Evolutionary conservation across 2,888 invertebrate genomes (phyloP).

Genomic region (Pollenia labialis): DNA sequence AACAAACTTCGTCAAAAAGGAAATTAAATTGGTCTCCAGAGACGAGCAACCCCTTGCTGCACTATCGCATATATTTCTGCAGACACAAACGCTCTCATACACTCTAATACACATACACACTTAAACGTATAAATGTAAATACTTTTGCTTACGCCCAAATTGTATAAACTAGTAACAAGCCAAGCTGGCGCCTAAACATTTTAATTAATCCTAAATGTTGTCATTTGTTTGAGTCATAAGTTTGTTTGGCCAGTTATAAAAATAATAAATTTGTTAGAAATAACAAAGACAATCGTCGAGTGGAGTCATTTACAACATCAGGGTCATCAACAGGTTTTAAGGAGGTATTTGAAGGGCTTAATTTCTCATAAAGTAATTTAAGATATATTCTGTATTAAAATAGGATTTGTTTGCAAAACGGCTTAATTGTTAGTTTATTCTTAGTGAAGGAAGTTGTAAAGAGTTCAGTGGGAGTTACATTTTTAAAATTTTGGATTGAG

Average conservation of each 20-base stretch:
- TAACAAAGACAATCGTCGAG: background rate
- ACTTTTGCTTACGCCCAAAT: constrained; percentile 14
- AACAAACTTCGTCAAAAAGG: constrained; percentile 70
- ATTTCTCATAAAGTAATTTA: constrained; percentile 4
- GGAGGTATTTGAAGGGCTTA: background rate
- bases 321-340: constrained; percentile 46
- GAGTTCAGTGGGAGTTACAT: too few species aligned
- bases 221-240: constrained; percentile 61
- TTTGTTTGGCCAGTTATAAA: constrained; percentile 25
- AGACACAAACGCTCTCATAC: background rate
- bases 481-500: too few species aligned
- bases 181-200: constrained; percentile 66
- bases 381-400: background rate
- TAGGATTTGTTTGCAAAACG: background rate
- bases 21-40: constrained; percentile 70
- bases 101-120: background rate
- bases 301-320: background rate
- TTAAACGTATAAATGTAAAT: background rate
- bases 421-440: too few species aligned
- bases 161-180: constrained; percentile 35
- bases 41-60: constrained; percentile 50
- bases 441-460: too few species aligned
- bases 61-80: background rate
- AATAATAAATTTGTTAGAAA: constrained; percentile 11
- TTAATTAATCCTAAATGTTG: constrained; percentile 69